Base-by-base conservation (phyloP, 2,797 vertebrate genomes). In the Arctocebus calabarensis region DNA sequence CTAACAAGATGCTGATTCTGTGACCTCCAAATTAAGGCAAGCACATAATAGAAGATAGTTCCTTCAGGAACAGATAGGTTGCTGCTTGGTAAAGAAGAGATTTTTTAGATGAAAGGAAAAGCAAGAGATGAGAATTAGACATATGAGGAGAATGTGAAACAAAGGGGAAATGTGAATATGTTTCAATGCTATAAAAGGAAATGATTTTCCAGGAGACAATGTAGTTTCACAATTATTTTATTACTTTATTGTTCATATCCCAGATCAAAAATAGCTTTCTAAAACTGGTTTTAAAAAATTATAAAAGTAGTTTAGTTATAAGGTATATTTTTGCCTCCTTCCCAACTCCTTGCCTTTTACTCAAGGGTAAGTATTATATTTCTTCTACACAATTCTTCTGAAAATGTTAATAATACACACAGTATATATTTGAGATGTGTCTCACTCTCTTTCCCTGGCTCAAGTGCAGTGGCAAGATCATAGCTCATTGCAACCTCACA, bases 71-170 rank as follows among this genome's bases (percentile, higher is more conserved):
- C 14, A 55, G n/a, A 40, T 61, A 52, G 43, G 7, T 29, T 82
- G 23, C 3, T 17, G 10, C n/a, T 43, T 32, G 13, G 27, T 66
- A 55, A 64, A 74, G 61, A 79, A 62, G 37, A 61, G 16, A 16
- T 17, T 10, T 89, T 93, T 90, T 93, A 70, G 27, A 37, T 25
- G 45, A 74, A 86, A 86, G 48, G n/a, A 82, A 32, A 75, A 84
- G 29, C 45, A 61, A 20, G 70, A 13, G 61, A 83, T 64, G 74
- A 90, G 25, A 86, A 59, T 73, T 66, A 17, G 57, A 16, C 59
- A 13, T 22, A 22, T 34, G 34, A 68, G 55, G 61, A 52, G 45
- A 71, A 48, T 66, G 17, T 55, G 29, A 82, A 52, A 71, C 22
- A 70, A 48, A 83, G 16, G 27, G 61, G 27, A 82, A 48, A 32